These are phyloP conservation scores for Onchidella celtica DNA, from an alignment of 2,888 invertebrate genomes.

Conservation along the genomic window DNA sequence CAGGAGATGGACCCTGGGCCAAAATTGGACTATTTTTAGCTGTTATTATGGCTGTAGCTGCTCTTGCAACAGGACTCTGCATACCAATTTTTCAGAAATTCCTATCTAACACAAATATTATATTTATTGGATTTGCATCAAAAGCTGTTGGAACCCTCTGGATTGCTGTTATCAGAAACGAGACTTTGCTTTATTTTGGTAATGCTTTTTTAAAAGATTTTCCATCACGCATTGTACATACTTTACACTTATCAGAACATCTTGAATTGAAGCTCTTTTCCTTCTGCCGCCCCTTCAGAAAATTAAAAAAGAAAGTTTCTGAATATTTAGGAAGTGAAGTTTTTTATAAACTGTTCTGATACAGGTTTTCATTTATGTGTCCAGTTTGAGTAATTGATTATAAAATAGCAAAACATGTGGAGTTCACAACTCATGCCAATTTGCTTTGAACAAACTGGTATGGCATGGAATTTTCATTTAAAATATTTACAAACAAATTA, in stretches of 20 bases:
- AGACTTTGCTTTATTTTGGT: constrained; percentile 75
- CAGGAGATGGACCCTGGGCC: constrained; percentile 66
- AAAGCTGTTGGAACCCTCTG: constrained; percentile 78
- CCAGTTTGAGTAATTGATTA: too few relatives aligned
- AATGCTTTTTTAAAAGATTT: constrained; percentile 53
- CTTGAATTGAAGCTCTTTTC: too few relatives aligned
- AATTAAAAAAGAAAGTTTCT: too few relatives aligned
- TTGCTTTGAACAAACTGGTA: too few relatives aligned
- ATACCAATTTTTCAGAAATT: constrained; percentile 69
- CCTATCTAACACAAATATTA: constrained; percentile 71
- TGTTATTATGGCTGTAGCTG: constrained; percentile 73
- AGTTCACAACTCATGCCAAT: too few relatives aligned
- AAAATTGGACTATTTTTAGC: constrained; percentile 73
- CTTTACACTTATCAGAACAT: not conserved
- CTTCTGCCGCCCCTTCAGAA: too few relatives aligned
- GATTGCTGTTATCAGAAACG: constrained; percentile 75
- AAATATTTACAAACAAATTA: too few relatives aligned
- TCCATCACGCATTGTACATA: not conserved
- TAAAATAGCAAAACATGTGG: too few relatives aligned
- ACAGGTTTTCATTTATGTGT: too few relatives aligned
- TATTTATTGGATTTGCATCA: constrained; percentile 75
- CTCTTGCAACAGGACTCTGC: constrained; percentile 68
- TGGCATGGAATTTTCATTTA: too few relatives aligned
- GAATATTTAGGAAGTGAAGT: too few relatives aligned
- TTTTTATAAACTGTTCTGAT: too few relatives aligned